A percentile compares a stretch with the other conserved stretches of the same genome.
Evolutionary conservation across 2,797 vertebrate genomes (phyloP).

Genomic region (Taenioides sp.): DNA sequence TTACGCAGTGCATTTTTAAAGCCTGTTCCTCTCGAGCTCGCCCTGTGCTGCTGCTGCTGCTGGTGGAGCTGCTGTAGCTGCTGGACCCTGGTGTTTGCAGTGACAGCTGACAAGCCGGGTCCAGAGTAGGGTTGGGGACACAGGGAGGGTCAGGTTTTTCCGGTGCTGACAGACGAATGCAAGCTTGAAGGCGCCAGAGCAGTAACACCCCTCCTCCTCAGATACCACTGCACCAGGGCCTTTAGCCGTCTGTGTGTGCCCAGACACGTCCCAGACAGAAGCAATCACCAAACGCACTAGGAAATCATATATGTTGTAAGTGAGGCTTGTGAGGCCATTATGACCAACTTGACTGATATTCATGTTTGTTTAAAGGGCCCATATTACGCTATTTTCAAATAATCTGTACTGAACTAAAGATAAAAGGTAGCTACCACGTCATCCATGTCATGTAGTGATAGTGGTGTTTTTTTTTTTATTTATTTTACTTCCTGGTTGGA

Average conservation of each 20-base stretch:
- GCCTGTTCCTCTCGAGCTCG: slow-evolving; percentile 27
- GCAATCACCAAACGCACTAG: neutral
- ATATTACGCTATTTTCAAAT: too few species aligned
- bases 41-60: too few species aligned
- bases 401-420: too few species aligned
- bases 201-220: slow-evolving; percentile 40
- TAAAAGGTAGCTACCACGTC: too few species aligned
- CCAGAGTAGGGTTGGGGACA: slow-evolving; percentile 32
- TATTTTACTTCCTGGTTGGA: too few species aligned
- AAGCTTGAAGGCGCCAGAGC: slow-evolving; percentile 37
- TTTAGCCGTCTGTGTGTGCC: slow-evolving; percentile 32
- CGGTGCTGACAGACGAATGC: slow-evolving; percentile 48
- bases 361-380: neutral
- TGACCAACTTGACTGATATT: neutral
- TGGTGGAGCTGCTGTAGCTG: too few species aligned
- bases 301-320: slow-evolving; percentile 7
- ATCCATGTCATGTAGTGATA: too few species aligned
- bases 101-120: slow-evolving; percentile 53
- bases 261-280: slow-evolving; percentile 21
- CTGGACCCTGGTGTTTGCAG: slow-evolving; percentile 34
- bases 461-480: too few species aligned
- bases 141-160: slow-evolving; percentile 62
- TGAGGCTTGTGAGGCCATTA: slow-evolving; percentile 7
- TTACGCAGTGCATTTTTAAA: neutral
- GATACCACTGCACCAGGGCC: slow-evolving; percentile 35